Base-by-base conservation (phyloP, 2,888 invertebrate species). In the Bugulina stolonifera region DNA sequence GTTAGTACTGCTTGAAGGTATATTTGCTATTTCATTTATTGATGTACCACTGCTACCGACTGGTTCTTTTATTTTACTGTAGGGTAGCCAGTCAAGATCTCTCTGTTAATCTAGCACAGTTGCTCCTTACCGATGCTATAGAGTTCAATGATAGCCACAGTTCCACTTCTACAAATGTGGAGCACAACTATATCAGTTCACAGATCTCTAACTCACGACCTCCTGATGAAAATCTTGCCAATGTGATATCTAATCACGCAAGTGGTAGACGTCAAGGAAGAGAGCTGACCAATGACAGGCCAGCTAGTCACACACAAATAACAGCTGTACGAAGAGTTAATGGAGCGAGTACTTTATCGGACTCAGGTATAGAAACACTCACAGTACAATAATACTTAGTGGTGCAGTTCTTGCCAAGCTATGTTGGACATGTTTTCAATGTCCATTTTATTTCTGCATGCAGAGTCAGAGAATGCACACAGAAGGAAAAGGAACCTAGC, bases 71-170 rank as follows among this genome's bases (percentile, higher is more conserved):
- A 52, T 52, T 52, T 52, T 10, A 10, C 52, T 22, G 22, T 22
- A 52, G 52, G 52, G 22, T 14, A 14, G 52, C 14, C 52, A 52
- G 52, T 52, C 22, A 14, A 64, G 64, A 64, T 18, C 14, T 25
- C 34, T 29, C 64, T 10, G 29, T 64, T 34, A 64, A 22, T 25
- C 34, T 64, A 34, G 64, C 64, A 25, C 64, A 64, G n/a, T 32
- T 64, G 10, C 32, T 64, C 2, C 64, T 29, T 2, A 32, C 64
- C 32, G 64, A 64, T 22, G 64, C 64, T 64, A 64, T 64, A 32
- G 64, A 22, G 3, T 64, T 27, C 27, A 64, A 64, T 64, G 64
- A 32, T 14, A n/a, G n/a, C n/a, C 57, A 57, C 18, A 5, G n/a
- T n/a, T n/a, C 23, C 18, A 2, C 14, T 10, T 27, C 64, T 5